Percentiles rank a stretch among this genome's conserved stretches.
Evolutionary conservation across 92 coral and sea anemone genomes (phyloP).

Genomic region (Nematostella vectensis): DNA sequence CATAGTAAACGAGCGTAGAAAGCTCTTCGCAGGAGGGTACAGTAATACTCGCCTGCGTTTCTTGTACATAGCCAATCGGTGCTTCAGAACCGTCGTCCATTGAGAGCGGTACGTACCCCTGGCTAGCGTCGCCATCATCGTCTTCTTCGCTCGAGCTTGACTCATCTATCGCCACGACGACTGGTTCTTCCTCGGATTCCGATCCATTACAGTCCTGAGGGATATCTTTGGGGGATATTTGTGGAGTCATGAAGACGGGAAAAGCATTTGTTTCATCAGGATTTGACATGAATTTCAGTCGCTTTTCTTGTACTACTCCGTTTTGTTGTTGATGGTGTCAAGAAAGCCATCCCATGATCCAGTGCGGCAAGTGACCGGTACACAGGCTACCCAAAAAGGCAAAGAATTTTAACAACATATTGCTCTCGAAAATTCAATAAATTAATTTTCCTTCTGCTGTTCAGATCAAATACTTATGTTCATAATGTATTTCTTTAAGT

Average conservation of each 20-base stretch:
- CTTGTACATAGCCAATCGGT: constrained; percentile 3
- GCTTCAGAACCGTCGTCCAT: constrained; percentile 44
- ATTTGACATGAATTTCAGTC: not conserved
- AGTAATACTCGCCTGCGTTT: constrained; percentile 8
- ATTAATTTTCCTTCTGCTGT: too few species aligned
- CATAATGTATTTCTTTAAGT: too few species aligned
- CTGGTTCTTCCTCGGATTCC: constrained; percentile 49
- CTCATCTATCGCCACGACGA: constrained; percentile 24
- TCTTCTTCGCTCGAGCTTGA: constrained; percentile 63
- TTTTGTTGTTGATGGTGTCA: too few species aligned
- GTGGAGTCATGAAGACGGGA: constrained; percentile 42
- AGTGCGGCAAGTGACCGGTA: too few species aligned
- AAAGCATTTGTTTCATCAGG: not conserved
- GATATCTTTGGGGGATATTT: constrained; percentile 52
- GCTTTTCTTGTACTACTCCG: too few species aligned
- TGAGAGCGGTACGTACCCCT: constrained; percentile 61
- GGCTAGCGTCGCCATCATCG: constrained; percentile 29
- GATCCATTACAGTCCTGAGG: constrained; percentile 39
- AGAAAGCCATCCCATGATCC: too few species aligned
- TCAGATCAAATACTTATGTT: too few species aligned
- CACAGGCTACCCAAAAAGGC: too few species aligned
- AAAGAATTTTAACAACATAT: too few species aligned
- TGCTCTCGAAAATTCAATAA: too few species aligned
- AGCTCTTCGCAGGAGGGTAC: too few species aligned
- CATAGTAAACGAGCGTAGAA: too few species aligned